Conservation (phyloP, 2,113 vertebrate species). For the cattle (Bos taurus) region DNA sequence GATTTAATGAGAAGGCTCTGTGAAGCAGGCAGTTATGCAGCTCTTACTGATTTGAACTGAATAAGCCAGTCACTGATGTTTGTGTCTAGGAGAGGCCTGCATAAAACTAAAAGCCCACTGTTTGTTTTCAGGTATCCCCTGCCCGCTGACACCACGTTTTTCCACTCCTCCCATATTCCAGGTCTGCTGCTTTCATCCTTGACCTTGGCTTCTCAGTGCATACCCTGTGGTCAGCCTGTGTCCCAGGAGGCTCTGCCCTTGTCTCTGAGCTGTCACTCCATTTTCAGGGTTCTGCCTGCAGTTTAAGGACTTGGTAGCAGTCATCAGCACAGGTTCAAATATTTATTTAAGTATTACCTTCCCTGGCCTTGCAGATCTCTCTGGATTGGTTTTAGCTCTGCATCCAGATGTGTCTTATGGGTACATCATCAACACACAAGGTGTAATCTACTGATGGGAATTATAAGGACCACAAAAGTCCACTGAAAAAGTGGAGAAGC, state of each 20-base stretch:
- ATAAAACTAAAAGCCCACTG: accelerated
- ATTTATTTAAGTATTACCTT: accelerated
- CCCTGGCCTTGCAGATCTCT: neutral
- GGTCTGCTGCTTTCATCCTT: neutral
- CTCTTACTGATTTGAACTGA: neutral
- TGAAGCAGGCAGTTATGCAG: accelerated
- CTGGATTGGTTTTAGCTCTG: accelerated
- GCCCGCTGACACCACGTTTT: accelerated
- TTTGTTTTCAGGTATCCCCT: neutral
- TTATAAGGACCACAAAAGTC: neutral
- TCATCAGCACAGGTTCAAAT: neutral
- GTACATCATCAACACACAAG: neutral
- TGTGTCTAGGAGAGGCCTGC: too few relatives aligned
- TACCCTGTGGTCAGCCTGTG: accelerated
- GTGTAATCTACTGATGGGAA: accelerated
- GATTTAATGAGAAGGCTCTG: accelerated
- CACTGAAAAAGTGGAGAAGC: neutral
- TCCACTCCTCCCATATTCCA: too few relatives aligned
- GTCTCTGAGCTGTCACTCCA: neutral
- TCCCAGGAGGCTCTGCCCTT: neutral
- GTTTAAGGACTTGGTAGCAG: too few relatives aligned
- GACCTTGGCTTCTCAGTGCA: too few relatives aligned
- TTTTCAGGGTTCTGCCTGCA: neutral
- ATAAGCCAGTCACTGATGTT: accelerated
- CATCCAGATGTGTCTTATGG: accelerated